Percentiles rank a stretch among this genome's conserved stretches.
Conservation (phyloP, 2,113 vertebrate genomes). For the Zingel zingel region DNA sequence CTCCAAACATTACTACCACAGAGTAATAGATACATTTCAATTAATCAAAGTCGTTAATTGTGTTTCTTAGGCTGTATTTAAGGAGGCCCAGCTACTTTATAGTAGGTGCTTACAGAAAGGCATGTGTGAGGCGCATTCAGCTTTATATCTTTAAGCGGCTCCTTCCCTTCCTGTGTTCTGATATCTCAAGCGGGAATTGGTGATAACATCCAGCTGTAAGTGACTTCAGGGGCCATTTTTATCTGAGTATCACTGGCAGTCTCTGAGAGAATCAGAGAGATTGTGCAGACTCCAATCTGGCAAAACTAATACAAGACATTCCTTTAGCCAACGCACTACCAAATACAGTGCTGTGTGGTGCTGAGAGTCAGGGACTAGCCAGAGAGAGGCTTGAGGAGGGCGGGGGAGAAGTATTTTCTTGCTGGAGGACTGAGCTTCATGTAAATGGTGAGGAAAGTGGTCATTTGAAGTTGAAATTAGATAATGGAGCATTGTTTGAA, state of each 20-base stretch:
- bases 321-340: conserved; percentile 62
- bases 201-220: conserved; percentile 29
- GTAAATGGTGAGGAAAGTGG: not conserved
- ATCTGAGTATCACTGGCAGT: conserved; percentile 11
- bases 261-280: conserved; percentile 27
- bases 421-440: not conserved
- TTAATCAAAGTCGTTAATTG: not conserved
- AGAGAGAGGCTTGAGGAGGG: conserved; percentile 1
- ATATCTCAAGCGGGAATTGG: not conserved
- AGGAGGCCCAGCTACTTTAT: not conserved
- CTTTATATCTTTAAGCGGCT: not conserved
- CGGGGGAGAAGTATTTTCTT: not conserved
- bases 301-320: conserved; percentile 55
- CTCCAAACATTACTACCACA: not conserved
- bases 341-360: conserved; percentile 70
- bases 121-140: conserved; percentile 1
- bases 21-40: not conserved
- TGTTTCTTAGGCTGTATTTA: not conserved
- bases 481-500: not conserved
- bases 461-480: not conserved
- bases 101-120: not conserved
- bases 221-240: conserved; percentile 34
- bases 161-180: not conserved
- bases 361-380: conserved; percentile 18
- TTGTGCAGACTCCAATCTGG: conserved; percentile 54